Base-by-base conservation (phyloP, 2,888 invertebrate species). In the Reticulitermes lucifugus region DNA sequence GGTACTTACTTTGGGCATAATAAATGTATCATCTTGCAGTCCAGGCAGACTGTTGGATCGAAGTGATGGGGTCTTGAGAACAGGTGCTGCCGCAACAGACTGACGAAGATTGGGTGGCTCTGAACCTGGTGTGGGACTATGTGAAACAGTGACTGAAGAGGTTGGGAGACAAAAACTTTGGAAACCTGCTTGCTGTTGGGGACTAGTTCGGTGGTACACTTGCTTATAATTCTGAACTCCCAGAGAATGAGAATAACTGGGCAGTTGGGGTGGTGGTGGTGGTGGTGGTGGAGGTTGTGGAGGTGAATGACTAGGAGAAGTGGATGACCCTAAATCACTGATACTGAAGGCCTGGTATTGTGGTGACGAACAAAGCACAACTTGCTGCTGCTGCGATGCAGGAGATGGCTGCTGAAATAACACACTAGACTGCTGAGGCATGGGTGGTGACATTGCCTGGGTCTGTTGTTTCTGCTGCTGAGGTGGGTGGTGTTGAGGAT, bases 21-120 rank as follows among this genome's bases (percentile, higher is more conserved):
- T 79, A 84, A 84, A 86, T 46, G 81, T 75, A 25, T 86, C 86
- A 43, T 86, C 84, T 46, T 86, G 84, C 25, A 84, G 84, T 35
- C 80, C 60, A 43, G 86, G 84, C 22, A 86, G 79, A 75, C 86
- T 86, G 65, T 86, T 86, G 46, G 84, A 84, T n/a, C 86, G 84
- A 35, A 55, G 35, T n/a, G 85, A 80, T n/a, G 81, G 65, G 18
- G 79, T 83, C 51, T 43, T 46, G 1, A 70, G 18, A 14, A 77
- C 59, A 9, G 82, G 84, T 21, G 84, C 80, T 21, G 84, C 80
- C 9, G 79, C 43, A 43, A 59, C 22, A 4, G 79, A 35, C 12
- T 43, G 43, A 7, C 65, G n/a, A n/a, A 65, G 25, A 25, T 12
- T 65, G n/a, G 46, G 43, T 55, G 83, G 29, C 22, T 59, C n/a